phyloP scores from a whole-genome alignment of 2,888 invertebrate genomes.

The Erynnis tages region DNA sequence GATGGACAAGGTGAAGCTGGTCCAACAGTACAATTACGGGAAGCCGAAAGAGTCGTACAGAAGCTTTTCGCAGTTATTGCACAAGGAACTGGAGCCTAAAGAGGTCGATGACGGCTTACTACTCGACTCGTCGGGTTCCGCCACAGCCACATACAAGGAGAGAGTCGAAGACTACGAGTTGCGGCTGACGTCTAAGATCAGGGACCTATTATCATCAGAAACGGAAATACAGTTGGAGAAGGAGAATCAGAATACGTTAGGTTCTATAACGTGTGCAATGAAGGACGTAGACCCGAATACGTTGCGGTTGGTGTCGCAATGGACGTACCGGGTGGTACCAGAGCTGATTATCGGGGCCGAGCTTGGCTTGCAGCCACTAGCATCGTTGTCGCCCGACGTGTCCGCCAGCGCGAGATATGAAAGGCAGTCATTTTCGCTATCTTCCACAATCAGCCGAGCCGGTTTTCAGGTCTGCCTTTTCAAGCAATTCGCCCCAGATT shows the following conservation, averaged over 20 bases:
- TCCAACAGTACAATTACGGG: conserved; percentile 70
- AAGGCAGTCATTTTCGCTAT: conserved; percentile 50
- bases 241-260: conserved; percentile 51
- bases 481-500: conserved; percentile 60
- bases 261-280: conserved; percentile 55
- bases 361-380: conserved; percentile 54
- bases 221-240: conserved; percentile 65
- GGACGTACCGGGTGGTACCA: conserved; percentile 60
- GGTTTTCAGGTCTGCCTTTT: conserved; percentile 67
- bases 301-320: conserved; percentile 59
- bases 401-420: conserved; percentile 66
- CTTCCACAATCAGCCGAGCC: conserved; percentile 58
- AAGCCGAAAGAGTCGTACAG: conserved; percentile 61
- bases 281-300: conserved; percentile 67
- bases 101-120: conserved; percentile 54
- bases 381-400: conserved; percentile 52
- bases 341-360: conserved; percentile 63
- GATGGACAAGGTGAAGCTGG: conserved; percentile 63
- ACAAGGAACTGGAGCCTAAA: conserved; percentile 65
- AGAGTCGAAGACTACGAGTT: conserved; percentile 55
- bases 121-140: conserved; percentile 63
- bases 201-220: conserved; percentile 67
- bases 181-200: conserved; percentile 64
- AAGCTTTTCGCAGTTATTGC: conserved; percentile 57
- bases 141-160: conserved; percentile 66